Percentiles rank a stretch among this genome's conserved stretches.
These are phyloP conservation scores for Poecilia velifera DNA, from an alignment of 2,797 vertebrate genomes.

Conservation along the genomic window DNA sequence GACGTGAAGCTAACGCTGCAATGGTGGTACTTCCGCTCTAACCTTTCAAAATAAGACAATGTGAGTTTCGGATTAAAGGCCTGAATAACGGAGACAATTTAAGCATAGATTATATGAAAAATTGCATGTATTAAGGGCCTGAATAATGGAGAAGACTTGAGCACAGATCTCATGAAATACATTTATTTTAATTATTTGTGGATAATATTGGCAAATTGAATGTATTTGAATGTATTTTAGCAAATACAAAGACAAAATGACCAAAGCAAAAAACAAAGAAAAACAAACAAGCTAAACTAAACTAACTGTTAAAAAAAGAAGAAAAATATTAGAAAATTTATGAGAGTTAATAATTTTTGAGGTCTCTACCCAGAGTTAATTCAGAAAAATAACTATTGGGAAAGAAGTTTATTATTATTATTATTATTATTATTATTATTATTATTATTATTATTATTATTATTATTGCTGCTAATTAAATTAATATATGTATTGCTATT, in stretches of 20 bases:
- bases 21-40: conserved; percentile 11
- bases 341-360: neutral
- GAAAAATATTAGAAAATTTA: neutral
- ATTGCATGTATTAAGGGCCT: neutral
- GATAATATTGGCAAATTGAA: neutral
- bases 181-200: neutral
- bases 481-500: neutral
- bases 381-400: neutral
- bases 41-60: conserved; percentile 57
- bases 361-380: neutral
- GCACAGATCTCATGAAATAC: neutral
- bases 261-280: neutral
- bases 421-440: neutral
- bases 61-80: neutral
- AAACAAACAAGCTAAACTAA: neutral
- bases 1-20: neutral
- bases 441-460: neutral
- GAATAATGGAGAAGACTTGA: neutral
- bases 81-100: neutral
- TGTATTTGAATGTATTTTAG: neutral
- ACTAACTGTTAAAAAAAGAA: neutral
- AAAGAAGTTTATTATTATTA: neutral
- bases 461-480: neutral
- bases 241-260: neutral
- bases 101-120: neutral